phyloP scores from a whole-genome alignment of 2,113 vertebrate genomes.

The Sphaerodactylus townsendi region DNA sequence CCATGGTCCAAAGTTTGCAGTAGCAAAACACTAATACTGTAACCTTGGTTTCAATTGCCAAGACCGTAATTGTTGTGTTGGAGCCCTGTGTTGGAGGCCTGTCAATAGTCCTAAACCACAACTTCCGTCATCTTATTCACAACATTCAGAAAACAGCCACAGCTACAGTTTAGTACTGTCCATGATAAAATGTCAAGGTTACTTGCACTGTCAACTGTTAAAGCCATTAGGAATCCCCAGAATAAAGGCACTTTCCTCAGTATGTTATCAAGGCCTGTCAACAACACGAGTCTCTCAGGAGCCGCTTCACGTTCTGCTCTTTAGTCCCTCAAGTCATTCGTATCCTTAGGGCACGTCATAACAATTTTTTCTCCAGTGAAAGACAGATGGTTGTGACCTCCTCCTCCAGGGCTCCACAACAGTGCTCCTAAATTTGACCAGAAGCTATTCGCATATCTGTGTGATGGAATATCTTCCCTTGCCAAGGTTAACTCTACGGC shows the following conservation, averaged over 20 bases:
- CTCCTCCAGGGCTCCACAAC: constrained; percentile 31
- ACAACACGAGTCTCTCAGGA: constrained; percentile 32
- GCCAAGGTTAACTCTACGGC: neutral
- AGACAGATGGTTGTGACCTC: constrained; percentile 29
- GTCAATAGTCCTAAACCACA: neutral
- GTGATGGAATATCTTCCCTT: fast-evolving
- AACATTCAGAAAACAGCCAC: neutral
- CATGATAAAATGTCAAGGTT: constrained; percentile 6
- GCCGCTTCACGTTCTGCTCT: constrained; percentile 15
- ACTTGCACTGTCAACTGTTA: constrained; percentile 38
- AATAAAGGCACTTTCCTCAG: constrained; percentile 19
- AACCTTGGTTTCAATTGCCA: neutral
- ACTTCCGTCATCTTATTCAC: neutral
- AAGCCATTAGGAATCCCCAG: constrained; percentile 32
- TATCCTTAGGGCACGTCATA: neutral
- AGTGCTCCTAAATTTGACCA: neutral
- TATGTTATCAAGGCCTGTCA: constrained; percentile 43
- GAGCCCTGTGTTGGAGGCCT: neutral
- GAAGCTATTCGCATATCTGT: constrained; percentile 18
- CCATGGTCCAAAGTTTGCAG: neutral
- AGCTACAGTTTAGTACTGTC: constrained; percentile 15
- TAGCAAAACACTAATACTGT: neutral
- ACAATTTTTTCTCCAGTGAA: constrained; percentile 13
- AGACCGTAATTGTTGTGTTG: neutral
- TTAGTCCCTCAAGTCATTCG: constrained; percentile 3